phyloP scores from a whole-genome alignment of 2,797 vertebrate genomes.

The Tinamus major region DNA sequence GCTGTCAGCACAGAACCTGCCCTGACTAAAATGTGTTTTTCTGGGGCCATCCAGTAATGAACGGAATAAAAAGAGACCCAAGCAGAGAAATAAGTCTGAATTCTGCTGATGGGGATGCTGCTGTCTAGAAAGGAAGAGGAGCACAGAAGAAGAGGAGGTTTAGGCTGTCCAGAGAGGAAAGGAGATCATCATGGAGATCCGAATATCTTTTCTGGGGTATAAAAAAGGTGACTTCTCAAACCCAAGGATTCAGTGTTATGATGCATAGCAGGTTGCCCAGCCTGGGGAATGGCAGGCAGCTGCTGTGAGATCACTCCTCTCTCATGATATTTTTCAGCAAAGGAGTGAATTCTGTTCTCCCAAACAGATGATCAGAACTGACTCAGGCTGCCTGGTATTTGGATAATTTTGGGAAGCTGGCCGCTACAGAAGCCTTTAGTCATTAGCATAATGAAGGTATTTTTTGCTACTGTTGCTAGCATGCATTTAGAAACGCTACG shows the following conservation, averaged over 20 bases:
- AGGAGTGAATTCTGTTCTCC: not conserved
- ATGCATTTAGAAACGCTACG: not conserved
- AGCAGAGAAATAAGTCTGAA: not conserved
- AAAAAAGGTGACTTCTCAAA: not conserved
- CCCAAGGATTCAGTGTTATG: not conserved
- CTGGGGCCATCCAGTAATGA: not conserved
- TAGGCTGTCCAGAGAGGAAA: not conserved
- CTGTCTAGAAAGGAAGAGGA: not conserved
- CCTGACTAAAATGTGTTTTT: not conserved
- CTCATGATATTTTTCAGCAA: not conserved
- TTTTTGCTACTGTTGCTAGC: slow-evolving; percentile 30
- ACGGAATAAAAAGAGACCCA: not conserved
- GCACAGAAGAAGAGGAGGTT: not conserved
- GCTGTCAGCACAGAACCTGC: not conserved
- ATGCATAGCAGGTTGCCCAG: not conserved
- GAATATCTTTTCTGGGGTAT: not conserved
- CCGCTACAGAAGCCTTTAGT: slow-evolving; percentile 19
- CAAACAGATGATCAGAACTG: not conserved
- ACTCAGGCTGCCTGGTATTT: slow-evolving; percentile 42
- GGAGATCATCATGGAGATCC: not conserved
- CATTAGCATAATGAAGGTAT: slow-evolving; percentile 15
- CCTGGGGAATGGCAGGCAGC: not conserved
- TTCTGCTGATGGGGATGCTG: not conserved
- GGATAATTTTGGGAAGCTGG: not conserved
- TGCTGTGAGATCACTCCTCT: not conserved